A percentile compares a stretch with the other conserved stretches of the same genome.
phyloP scores from a whole-genome alignment of 1,140 invertebrate species.

The Apis dorsata region DNA sequence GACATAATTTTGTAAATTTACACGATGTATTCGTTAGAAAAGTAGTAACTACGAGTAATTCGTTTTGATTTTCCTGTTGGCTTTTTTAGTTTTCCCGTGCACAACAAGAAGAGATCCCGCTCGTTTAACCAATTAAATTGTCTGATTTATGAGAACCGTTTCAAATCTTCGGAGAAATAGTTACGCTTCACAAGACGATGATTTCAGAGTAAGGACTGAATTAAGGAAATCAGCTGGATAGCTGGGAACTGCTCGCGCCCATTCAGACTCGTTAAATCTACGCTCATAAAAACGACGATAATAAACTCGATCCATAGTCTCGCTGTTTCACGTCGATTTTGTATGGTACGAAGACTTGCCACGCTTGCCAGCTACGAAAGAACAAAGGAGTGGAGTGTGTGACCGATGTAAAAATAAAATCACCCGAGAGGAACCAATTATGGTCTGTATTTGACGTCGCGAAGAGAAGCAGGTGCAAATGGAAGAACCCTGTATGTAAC shows the following conservation, averaged over 20 bases:
- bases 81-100: no score
- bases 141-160: neutral
- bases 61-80: no score
- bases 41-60: no score
- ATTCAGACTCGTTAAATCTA: conserved; percentile 19
- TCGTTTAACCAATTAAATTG: conserved; percentile 8
- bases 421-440: conserved; percentile 46
- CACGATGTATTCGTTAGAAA: no score
- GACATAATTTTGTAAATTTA: no score
- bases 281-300: conserved; percentile 23
- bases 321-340: conserved; percentile 21
- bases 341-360: neutral
- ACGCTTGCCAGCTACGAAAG: conserved; percentile 6
- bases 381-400: conserved; percentile 41
- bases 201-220: neutral
- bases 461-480: conserved; percentile 51
- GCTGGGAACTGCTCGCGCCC: neutral
- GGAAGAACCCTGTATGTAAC: conserved; percentile 10
- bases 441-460: conserved; percentile 12
- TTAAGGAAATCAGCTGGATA: conserved; percentile 1
- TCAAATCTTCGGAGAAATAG: conserved; percentile 14
- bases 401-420: conserved; percentile 46
- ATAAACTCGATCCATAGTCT: conserved; percentile 10
- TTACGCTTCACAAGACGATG: neutral
- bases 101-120: neutral